Percentiles rank a stretch among this genome's conserved stretches.
phyloP scores from a whole-genome alignment of 2,113 vertebrate genomes.

The Channa argus region DNA sequence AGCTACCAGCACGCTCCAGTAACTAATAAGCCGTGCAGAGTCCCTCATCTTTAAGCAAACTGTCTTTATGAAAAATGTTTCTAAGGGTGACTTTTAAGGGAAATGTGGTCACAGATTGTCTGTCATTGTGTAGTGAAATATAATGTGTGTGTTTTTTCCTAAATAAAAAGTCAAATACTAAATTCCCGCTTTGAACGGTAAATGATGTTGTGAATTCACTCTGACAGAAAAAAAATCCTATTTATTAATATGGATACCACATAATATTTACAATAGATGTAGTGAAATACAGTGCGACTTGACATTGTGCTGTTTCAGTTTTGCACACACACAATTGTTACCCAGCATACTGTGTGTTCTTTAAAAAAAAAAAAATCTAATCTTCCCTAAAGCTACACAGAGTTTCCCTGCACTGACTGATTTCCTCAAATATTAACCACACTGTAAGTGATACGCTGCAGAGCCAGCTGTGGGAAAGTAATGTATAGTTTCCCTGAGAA shows the following conservation, averaged over 20 bases:
- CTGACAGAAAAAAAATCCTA: neutral
- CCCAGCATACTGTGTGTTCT: constrained; percentile 14
- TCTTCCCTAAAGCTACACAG: constrained; percentile 39
- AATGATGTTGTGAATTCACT: constrained; percentile 7
- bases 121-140: constrained; percentile 9
- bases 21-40: no score
- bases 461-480: constrained; percentile 59
- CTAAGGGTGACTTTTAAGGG: neutral
- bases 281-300: constrained; percentile 20
- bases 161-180: neutral
- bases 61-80: neutral
- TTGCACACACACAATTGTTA: constrained; percentile 8
- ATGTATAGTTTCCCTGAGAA: constrained; percentile 44
- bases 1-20: neutral
- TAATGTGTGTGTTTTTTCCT: constrained; percentile 1
- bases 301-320: neutral
- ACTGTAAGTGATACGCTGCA: constrained; percentile 46
- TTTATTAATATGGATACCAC: constrained; percentile 13
- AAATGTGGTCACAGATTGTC: neutral
- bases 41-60: neutral
- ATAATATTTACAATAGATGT: constrained; percentile 15
- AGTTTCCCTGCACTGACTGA: constrained; percentile 40
- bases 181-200: neutral
- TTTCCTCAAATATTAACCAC: constrained; percentile 49
- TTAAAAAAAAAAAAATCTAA: constrained; percentile 23